These are phyloP conservation scores for Pollachius pollachius DNA, from an alignment of 2,113 vertebrate species.

Conservation along the genomic window DNA sequence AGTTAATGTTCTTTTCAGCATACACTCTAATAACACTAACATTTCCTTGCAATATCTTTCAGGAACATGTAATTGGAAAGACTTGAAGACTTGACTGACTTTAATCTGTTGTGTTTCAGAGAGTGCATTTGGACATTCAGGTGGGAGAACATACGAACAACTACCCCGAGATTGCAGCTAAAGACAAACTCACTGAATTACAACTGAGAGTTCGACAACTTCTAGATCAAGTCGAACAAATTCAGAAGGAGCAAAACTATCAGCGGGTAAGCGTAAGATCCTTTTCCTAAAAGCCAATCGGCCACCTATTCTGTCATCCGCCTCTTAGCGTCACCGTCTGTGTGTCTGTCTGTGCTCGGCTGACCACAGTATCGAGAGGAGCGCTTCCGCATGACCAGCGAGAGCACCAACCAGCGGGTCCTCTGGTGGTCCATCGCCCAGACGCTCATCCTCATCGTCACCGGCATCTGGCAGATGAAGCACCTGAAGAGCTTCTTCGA, in stretches of 20 bases:
- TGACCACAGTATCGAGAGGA: conserved; percentile 86
- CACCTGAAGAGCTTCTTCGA: conserved; percentile 97
- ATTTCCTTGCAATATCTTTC: too few relatives aligned
- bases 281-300: background rate
- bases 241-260: conserved; percentile 97
- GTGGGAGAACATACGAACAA: conserved; percentile 94
- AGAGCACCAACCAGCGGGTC: conserved; percentile 95
- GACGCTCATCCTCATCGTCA: conserved; percentile 91
- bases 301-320: background rate
- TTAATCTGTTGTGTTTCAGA: conserved; percentile 55
- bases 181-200: conserved; percentile 91
- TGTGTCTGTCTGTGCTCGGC: too few relatives aligned
- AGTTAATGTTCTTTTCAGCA: too few relatives aligned
- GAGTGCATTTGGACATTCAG: conserved; percentile 92
- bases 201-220: conserved; percentile 89
- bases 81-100: too few relatives aligned
- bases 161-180: conserved; percentile 93
- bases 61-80: too few relatives aligned
- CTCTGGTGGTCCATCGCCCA: conserved; percentile 97
- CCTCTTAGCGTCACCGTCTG: background rate
- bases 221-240: conserved; percentile 93
- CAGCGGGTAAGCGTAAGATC: conserved; percentile 80
- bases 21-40: too few relatives aligned
- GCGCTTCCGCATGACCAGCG: conserved; percentile 91
- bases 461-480: conserved; percentile 94